These are phyloP conservation scores for Brachypalpus laphriformis DNA, from an alignment of 2,888 invertebrate genomes.

Conservation along the genomic window DNA sequence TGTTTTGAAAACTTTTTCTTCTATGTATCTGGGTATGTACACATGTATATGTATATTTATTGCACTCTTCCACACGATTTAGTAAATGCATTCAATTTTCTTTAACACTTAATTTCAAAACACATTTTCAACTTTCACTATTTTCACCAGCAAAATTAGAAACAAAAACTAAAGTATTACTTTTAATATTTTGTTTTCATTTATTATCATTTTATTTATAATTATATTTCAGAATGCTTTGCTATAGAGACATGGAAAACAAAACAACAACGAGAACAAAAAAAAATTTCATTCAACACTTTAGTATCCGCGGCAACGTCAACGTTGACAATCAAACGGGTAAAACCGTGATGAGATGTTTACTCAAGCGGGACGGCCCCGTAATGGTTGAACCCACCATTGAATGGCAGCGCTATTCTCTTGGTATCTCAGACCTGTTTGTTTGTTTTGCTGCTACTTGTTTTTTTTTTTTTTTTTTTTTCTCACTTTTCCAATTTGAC, in stretches of 20 bases:
- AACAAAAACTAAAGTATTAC: neutral
- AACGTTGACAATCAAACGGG: slow-evolving; percentile 71
- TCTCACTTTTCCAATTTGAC: slow-evolving; percentile 60
- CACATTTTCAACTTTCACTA: neutral
- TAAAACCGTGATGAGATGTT: slow-evolving; percentile 77
- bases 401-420: slow-evolving; percentile 61
- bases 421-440: slow-evolving; percentile 63
- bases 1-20: neutral
- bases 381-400: slow-evolving; percentile 79
- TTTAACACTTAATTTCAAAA: neutral
- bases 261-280: slow-evolving; percentile 11
- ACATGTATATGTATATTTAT: no score
- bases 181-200: neutral
- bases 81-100: neutral
- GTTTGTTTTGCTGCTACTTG: slow-evolving; percentile 60
- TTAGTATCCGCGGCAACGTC: slow-evolving; percentile 69
- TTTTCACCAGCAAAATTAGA: neutral
- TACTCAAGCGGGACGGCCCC: slow-evolving; percentile 81
- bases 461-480: slow-evolving; percentile 16
- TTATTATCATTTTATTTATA: slow-evolving; percentile 15
- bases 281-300: slow-evolving; percentile 62
- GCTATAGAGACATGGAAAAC: slow-evolving; percentile 33
- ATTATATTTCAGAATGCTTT: slow-evolving; percentile 22
- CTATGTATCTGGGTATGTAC: no score
- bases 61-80: slow-evolving; percentile 3